Conservation (phyloP, 64 coral and sea anemone species). For the Dendronephthya gigantea region DNA sequence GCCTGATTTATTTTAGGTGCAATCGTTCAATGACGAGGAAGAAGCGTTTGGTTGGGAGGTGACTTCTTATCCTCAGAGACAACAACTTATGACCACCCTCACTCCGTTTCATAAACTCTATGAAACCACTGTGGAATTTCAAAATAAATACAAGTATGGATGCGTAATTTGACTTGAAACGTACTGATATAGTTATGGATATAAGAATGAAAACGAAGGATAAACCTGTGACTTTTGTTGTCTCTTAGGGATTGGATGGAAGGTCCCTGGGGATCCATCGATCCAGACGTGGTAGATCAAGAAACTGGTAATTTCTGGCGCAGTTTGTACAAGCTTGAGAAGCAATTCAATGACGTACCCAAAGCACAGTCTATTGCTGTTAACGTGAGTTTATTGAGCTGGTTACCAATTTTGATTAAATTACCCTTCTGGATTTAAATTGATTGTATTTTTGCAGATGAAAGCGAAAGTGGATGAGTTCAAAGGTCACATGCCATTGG, state of each 20-base stretch:
- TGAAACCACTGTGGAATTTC: constrained; percentile 98
- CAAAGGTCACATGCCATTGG: constrained; percentile 81
- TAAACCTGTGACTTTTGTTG: background rate
- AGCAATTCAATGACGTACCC: constrained; percentile 68
- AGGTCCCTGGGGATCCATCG: constrained; percentile 82
- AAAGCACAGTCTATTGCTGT: constrained; percentile 68
- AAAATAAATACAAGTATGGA: constrained; percentile 90
- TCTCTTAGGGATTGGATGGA: constrained; percentile 91
- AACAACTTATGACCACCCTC: constrained; percentile 87
- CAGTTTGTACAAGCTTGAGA: constrained; percentile 91
- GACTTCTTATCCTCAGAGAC: constrained; percentile 75
- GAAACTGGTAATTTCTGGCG: constrained; percentile 98
- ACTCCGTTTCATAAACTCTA: constrained; percentile 89
- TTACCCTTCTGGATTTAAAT: background rate
- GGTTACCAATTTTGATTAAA: too few relatives aligned
- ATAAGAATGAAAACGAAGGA: background rate
- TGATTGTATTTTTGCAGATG: constrained; percentile 38
- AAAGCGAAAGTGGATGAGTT: constrained; percentile 97
- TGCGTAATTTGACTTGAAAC: background rate
- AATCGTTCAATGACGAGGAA: constrained; percentile 84
- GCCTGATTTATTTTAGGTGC: constrained; percentile 34
- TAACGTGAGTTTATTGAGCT: constrained; percentile 33
- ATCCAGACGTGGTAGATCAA: constrained; percentile 88
- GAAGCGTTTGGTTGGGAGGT: constrained; percentile 97
- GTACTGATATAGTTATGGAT: background rate